phyloP scores from a whole-genome alignment of 2,888 invertebrate genomes.

The Caenorhabditis japonica region DNA sequence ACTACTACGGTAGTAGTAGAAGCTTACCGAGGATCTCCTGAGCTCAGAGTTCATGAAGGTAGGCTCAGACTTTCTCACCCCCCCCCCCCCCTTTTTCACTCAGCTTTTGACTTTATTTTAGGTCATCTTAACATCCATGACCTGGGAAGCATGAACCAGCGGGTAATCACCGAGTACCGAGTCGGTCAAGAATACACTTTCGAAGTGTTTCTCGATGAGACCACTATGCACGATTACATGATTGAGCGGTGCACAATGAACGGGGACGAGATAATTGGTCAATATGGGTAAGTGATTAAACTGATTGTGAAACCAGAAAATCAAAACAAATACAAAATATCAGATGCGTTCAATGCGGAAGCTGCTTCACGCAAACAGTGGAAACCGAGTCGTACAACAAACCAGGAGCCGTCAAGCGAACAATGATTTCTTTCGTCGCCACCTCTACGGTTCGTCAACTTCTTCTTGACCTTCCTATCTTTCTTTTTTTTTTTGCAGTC shows the following conservation, averaged over 20 bases:
- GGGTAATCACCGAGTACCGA: constrained; percentile 15
- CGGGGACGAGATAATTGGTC: constrained; percentile 58
- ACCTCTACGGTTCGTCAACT: constrained; percentile 30
- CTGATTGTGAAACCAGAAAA: too few relatives aligned
- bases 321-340: neutral
- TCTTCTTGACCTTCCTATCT: too few relatives aligned
- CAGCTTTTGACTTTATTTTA: too few relatives aligned
- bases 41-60: constrained; percentile 33
- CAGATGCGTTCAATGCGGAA: constrained; percentile 59
- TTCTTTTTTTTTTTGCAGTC: constrained; percentile 42
- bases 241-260: constrained; percentile 66
- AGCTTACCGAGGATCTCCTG: constrained; percentile 13
- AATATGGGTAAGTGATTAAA: constrained; percentile 63
- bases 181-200: constrained; percentile 65
- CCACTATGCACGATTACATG: constrained; percentile 64
- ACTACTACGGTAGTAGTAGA: too few relatives aligned
- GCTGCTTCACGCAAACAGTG: constrained; percentile 40
- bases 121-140: constrained; percentile 35
- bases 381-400: constrained; percentile 61
- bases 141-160: neutral
- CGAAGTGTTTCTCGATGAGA: constrained; percentile 66
- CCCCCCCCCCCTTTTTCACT: too few relatives aligned
- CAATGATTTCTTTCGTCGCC: constrained; percentile 66
- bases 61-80: neutral
- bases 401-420: constrained; percentile 68